Conservation (phyloP, 2,888 invertebrate genomes). For the Melanchra persicariae region DNA sequence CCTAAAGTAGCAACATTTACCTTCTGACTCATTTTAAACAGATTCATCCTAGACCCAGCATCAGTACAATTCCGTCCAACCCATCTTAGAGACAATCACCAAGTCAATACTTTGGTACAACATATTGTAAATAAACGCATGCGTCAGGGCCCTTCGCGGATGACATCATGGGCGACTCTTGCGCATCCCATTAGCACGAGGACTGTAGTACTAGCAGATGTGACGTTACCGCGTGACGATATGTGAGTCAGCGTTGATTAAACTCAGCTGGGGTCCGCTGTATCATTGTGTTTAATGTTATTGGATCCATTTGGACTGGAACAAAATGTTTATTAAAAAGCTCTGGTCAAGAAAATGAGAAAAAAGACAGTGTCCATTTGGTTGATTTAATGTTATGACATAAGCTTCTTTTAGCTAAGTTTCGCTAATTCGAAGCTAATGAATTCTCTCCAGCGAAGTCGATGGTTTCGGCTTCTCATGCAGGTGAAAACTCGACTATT, state of each 20-base stretch:
- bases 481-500: no score
- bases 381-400: no score
- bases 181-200: conserved; percentile 50
- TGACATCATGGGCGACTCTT: conserved; percentile 60
- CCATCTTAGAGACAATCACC: conserved; percentile 5
- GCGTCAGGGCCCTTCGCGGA: conserved; percentile 61
- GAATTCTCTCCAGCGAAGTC: no score
- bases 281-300: conserved; percentile 21
- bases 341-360: no score
- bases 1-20: neutral
- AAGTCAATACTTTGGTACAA: conserved; percentile 11
- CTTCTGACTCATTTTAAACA: conserved; percentile 26
- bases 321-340: neutral
- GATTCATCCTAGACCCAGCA: neutral
- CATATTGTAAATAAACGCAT: conserved; percentile 47
- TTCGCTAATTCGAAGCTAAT: no score
- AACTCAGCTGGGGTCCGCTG: conserved; percentile 44
- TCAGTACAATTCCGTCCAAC: neutral
- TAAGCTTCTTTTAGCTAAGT: no score
- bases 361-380: no score
- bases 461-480: no score
- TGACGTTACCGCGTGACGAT: conserved; percentile 45
- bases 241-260: conserved; percentile 47
- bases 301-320: conserved; percentile 13
- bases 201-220: conserved; percentile 58